A percentile compares a stretch with the other conserved stretches of the same genome.
phyloP scores from a whole-genome alignment of 2,888 invertebrate species.

The Eristalis tenax region DNA sequence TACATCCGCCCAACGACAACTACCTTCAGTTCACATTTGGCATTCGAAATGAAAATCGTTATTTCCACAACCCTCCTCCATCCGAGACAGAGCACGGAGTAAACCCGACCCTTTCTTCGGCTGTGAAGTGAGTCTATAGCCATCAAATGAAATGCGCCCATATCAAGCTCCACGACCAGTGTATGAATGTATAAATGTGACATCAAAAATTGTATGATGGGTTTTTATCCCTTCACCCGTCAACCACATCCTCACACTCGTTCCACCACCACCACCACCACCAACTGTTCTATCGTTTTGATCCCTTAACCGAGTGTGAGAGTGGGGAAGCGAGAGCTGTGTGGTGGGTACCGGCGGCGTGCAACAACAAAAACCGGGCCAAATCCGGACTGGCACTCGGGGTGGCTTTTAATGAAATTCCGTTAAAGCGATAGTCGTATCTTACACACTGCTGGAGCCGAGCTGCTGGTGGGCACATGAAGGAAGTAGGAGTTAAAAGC shows the following conservation, averaged over 20 bases:
- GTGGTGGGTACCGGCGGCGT: neutral
- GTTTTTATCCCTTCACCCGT: neutral
- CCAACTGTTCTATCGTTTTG: constrained; percentile 17
- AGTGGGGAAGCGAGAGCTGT: neutral
- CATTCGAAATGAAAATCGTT: constrained; percentile 46
- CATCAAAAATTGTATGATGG: constrained; percentile 38
- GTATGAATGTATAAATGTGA: constrained; percentile 36
- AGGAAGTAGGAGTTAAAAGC: constrained; percentile 7
- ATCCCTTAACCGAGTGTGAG: constrained; percentile 1
- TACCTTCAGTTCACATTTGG: constrained; percentile 22
- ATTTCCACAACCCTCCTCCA: neutral
- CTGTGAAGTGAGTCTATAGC: neutral
- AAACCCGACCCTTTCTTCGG: neutral
- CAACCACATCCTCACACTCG: neutral
- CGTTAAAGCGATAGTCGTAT: constrained; percentile 18
- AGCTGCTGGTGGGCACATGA: neutral
- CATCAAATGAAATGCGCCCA: constrained; percentile 1
- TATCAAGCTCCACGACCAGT: neutral
- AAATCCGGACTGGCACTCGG: constrained; percentile 18
- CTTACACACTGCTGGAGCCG: neutral
- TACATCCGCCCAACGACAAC: neutral
- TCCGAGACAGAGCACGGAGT: neutral
- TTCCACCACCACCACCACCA: neutral
- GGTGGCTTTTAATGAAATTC: constrained; percentile 42
- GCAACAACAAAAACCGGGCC: constrained; percentile 7